A percentile compares a stretch with the other conserved stretches of the same genome.
These are phyloP conservation scores for Mactromeris polynyma DNA, from an alignment of 2,888 invertebrate species.

Conservation along the genomic window DNA sequence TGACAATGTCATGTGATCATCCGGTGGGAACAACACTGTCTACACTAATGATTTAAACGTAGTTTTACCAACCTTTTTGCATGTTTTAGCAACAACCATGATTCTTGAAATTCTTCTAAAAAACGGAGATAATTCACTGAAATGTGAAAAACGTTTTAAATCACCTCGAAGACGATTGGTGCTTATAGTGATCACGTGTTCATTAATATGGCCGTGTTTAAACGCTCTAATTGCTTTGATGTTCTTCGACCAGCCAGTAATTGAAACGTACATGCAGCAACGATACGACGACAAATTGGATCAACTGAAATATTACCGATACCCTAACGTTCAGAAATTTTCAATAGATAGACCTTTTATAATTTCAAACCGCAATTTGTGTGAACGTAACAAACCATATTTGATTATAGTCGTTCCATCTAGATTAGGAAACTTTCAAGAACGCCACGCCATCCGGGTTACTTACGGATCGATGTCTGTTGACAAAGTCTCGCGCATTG, in stretches of 20 bases:
- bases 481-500: constrained; percentile 11
- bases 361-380: constrained; percentile 11
- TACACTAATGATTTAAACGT: too few species aligned
- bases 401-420: constrained; percentile 13
- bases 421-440: not conserved
- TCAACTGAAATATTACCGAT: not conserved
- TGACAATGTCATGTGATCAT: too few species aligned
- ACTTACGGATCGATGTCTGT: constrained; percentile 21
- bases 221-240: not conserved
- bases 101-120: not conserved
- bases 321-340: not conserved
- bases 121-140: not conserved
- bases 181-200: not conserved
- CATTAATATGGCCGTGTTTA: not conserved
- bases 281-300: not conserved
- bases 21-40: too few species aligned
- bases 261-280: not conserved
- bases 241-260: not conserved
- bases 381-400: not conserved
- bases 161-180: not conserved
- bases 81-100: not conserved
- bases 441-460: constrained; percentile 1
- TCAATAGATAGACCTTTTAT: constrained; percentile 9
- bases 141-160: not conserved
- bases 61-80: too few species aligned